Conservation (phyloP, 53 echinoderm and acorn worm species). For the Stichopus horrens region DNA sequence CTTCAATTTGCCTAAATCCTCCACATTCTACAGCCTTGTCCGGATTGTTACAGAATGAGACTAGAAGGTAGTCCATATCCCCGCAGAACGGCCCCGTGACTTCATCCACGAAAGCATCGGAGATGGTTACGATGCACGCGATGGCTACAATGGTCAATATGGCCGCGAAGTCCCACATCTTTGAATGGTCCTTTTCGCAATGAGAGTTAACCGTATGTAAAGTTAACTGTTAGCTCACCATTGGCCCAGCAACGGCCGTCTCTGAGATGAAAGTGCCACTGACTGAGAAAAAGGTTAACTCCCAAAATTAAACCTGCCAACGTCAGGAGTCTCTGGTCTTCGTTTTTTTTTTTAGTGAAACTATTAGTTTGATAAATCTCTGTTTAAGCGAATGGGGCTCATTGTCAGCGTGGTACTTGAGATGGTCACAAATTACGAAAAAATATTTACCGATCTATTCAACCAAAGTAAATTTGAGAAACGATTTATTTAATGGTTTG, state of each 20-base stretch:
- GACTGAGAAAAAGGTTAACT: not conserved
- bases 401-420: not conserved
- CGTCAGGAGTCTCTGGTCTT: not conserved
- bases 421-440: not conserved
- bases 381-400: not conserved
- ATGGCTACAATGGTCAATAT: not conserved
- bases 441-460: not conserved
- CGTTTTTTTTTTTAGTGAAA: not conserved
- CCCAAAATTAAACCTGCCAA: not conserved
- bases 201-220: not conserved
- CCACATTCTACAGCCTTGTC: constrained; percentile 38
- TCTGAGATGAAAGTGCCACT: not conserved
- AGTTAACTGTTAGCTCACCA: not conserved
- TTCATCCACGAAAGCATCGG: constrained; percentile 11
- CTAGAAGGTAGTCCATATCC: constrained; percentile 21
- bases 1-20: constrained; percentile 30
- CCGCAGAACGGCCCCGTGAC: constrained; percentile 16
- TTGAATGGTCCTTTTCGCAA: not conserved
- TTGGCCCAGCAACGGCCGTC: not conserved
- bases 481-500: constrained; percentile 5
- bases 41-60: constrained; percentile 25
- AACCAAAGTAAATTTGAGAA: not conserved
- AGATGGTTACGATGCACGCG: not conserved
- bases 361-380: not conserved
- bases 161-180: not conserved